Base-by-base conservation (phyloP, 1,140 invertebrate genomes). In the Formica exsecta region DNA sequence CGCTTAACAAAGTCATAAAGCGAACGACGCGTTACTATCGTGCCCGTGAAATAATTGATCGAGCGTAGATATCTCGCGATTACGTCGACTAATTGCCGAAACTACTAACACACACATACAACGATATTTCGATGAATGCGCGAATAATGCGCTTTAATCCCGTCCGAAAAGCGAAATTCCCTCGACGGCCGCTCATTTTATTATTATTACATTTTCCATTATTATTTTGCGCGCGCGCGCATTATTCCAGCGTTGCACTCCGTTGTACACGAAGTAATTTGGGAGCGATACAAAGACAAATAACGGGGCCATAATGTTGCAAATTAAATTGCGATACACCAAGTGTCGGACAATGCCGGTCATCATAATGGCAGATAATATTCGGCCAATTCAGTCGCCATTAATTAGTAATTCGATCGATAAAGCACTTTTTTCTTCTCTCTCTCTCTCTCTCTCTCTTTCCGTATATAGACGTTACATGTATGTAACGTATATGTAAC, bases 1-100 rank as follows among this genome's bases (percentile, higher is more conserved):
- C 85, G 89, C 86, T 89, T 91, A 91, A 89, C 90, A 90, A 91
- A 92, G 84, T 92, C 92, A 92, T 89, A 83, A 91, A 90, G 90
- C 87, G 84, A 83, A 86, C 86, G 83, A 83, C 85, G 62, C 89
- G 44, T 7, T 85, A 65, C 80, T 75, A 13, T 59, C 88, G 77
- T 76, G 32, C 74, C 64, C 86, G 71, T 64, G 73, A 80, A 86
- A 90, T 90, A 79, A 87, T 90, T 80, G 88, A 90, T 90, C 81
- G 76, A 76, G 75, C 61, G 54, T 74, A 64, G 76, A 87, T 19
- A 36, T 75, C 76, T 85, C 88, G 48, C 54, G 74, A 89, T 89
- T 83, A 87, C 73, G 44, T 74, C 61, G 66, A 61, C 68, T 81
- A 86, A 87, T 81, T 79, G 51, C 51, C 59, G 75, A 86, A 84